Base-by-base conservation (phyloP, 2,113 vertebrate species). In the Procavia capensis region DNA sequence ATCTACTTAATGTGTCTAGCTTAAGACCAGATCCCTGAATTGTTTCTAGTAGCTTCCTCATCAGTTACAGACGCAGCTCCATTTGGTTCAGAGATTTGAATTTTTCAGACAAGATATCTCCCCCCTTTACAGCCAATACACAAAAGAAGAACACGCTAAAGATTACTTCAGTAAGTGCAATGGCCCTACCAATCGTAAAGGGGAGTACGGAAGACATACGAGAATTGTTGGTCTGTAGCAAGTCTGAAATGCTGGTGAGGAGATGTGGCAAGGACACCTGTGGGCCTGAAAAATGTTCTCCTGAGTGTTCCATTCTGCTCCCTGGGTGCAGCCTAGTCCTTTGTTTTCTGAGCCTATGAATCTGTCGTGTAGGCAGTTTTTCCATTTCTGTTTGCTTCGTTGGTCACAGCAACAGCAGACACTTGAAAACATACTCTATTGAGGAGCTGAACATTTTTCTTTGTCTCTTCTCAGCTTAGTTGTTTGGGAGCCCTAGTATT, bases 51-150 rank as follows among this genome's bases (percentile, higher is more conserved):
- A 86, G n/a, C 14, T 59, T 61, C 5, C 81, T 68, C 27, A 79
- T 85, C 10, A 85, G 43, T 16, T 17, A 9, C 5, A 39, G 47
- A 94, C 31, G 31, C 45, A 24, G 8, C 29, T 80, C 3, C 29
- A 82, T 83, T 87, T 27, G 11, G 17, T 59, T 74, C 89, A 94
- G 36, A 91, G 9, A 85, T 50, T 31, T 64, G 24, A 83, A 59
- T 19, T 2, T 17, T 63, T 74, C 61, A 45, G 43, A 19, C 41
- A 59, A 47, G 34, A 3, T 74, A 19, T 24, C 2, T 19, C 13
- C 86, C n/a, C 24, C 22, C n/a, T 75, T 25, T 34, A 54, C 29
- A 83, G 16, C n/a, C 6, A 79, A 34, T 59, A 41, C 41, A 29
- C 29, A 75, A 36, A 17, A 63, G 20, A 78, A 36, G 13, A 59